Conservation (phyloP, 2,888 invertebrate genomes). For the Trachelus tabidus region DNA sequence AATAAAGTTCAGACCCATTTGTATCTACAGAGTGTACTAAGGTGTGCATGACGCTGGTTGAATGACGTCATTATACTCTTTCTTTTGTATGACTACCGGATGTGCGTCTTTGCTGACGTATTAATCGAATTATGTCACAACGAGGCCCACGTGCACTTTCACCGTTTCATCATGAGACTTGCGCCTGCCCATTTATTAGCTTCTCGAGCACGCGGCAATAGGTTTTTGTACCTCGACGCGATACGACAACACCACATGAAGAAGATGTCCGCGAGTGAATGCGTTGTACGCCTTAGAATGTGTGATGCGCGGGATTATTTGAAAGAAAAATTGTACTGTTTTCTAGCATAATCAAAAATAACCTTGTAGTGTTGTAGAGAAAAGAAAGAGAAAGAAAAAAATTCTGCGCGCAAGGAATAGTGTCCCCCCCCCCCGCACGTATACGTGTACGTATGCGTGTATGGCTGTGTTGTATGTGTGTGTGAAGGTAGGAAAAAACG, state of each 20-base stretch:
- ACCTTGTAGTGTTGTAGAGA: not conserved
- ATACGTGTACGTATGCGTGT: slow-evolving; percentile 14
- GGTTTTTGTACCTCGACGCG: not conserved
- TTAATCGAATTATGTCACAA: not conserved
- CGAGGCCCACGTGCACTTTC: not conserved
- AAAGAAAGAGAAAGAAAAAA: slow-evolving; percentile 7
- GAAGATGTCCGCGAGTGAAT: not conserved
- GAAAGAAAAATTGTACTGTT: not conserved
- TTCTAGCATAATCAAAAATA: not conserved
- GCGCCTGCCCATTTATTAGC: not conserved
- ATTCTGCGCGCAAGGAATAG: slow-evolving; percentile 7
- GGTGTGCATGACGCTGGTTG: not conserved
- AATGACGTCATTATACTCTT: not conserved
- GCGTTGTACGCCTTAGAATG: slow-evolving; percentile 1
- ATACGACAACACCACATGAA: not conserved
- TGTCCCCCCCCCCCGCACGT: not conserved
- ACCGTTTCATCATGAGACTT: not conserved
- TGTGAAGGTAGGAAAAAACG: slow-evolving; percentile 15
- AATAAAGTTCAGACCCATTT: not conserved
- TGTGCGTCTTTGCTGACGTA: not conserved
- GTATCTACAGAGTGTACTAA: not conserved
- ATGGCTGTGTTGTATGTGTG: slow-evolving; percentile 19
- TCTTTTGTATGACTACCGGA: not conserved
- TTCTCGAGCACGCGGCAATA: not conserved
- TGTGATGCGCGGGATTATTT: not conserved